A percentile compares a stretch with the other conserved stretches of the same genome.
Conservation (phyloP, 2,888 invertebrate genomes). For the Cerceris ruficornis region DNA sequence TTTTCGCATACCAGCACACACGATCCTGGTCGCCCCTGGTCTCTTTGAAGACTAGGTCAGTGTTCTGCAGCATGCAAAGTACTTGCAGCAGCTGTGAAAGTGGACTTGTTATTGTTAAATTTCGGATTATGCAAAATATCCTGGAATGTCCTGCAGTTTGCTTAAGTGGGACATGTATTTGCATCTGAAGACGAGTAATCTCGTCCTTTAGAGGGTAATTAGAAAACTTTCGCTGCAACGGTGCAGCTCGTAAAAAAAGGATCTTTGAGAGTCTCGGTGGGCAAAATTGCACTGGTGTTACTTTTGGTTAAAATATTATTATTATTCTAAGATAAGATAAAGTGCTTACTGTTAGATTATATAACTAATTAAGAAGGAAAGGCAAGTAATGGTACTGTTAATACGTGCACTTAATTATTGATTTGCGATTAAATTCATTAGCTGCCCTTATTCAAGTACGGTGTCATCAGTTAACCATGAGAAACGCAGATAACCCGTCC, state of each 20-base stretch:
- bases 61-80: slow-evolving; percentile 60
- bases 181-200: slow-evolving; percentile 69
- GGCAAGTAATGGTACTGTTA: not conserved
- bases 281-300: not conserved
- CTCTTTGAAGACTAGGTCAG: slow-evolving; percentile 73
- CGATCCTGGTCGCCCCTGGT: slow-evolving; percentile 34
- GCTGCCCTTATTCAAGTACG: slow-evolving; percentile 57
- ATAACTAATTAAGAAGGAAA: too few species aligned
- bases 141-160: slow-evolving; percentile 56
- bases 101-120: slow-evolving; percentile 67
- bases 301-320: slow-evolving; percentile 1
- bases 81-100: slow-evolving; percentile 59
- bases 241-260: slow-evolving; percentile 7
- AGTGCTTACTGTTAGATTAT: too few species aligned
- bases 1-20: slow-evolving; percentile 2
- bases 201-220: slow-evolving; percentile 58
- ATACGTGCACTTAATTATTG: not conserved
- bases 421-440: slow-evolving; percentile 1
- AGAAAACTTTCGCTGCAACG: slow-evolving; percentile 39
- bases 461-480: slow-evolving; percentile 68
- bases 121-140: slow-evolving; percentile 74
- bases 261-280: slow-evolving; percentile 9
- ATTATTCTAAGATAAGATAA: not conserved
- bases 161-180: slow-evolving; percentile 70
- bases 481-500: slow-evolving; percentile 72